A percentile compares a stretch with the other conserved stretches of the same genome.
Conservation (phyloP, 2,113 vertebrate genomes). For the Lophura nycthemera region DNA sequence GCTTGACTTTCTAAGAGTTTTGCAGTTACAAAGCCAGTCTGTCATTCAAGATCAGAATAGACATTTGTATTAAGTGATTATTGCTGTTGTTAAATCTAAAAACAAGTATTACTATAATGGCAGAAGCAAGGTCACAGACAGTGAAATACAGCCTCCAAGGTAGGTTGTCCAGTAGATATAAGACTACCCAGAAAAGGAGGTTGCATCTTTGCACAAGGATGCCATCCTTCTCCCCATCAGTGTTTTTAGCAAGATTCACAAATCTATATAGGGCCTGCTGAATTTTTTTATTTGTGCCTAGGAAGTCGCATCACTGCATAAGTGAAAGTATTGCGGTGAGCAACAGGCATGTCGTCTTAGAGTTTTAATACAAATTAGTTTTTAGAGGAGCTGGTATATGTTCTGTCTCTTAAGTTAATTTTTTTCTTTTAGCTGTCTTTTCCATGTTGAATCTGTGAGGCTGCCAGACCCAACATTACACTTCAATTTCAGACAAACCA, state of each 20-base stretch:
- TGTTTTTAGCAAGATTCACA: neutral
- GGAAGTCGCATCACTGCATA: neutral
- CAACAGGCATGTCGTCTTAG: neutral
- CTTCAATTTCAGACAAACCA: neutral
- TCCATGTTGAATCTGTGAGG: neutral
- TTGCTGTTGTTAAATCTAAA: constrained; percentile 17
- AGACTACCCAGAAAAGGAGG: neutral
- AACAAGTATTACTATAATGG: neutral
- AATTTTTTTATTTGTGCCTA: neutral
- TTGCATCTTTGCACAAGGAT: neutral
- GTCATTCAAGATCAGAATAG: constrained; percentile 28
- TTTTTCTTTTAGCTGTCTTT: neutral
- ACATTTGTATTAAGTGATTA: constrained; percentile 64
- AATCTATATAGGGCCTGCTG: neutral
- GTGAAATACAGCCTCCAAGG: neutral
- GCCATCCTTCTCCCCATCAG: fast-evolving
- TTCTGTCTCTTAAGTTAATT: neutral
- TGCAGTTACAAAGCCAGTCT: constrained; percentile 14
- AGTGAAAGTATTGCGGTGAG: neutral
- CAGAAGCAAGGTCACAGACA: neutral
- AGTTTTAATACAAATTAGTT: fast-evolving
- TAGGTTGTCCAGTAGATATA: neutral
- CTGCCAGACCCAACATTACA: neutral
- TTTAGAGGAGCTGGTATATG: neutral
- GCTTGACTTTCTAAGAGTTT: neutral